Conservation (phyloP, 2,888 invertebrate genomes). For the Lepidonotus clava region DNA sequence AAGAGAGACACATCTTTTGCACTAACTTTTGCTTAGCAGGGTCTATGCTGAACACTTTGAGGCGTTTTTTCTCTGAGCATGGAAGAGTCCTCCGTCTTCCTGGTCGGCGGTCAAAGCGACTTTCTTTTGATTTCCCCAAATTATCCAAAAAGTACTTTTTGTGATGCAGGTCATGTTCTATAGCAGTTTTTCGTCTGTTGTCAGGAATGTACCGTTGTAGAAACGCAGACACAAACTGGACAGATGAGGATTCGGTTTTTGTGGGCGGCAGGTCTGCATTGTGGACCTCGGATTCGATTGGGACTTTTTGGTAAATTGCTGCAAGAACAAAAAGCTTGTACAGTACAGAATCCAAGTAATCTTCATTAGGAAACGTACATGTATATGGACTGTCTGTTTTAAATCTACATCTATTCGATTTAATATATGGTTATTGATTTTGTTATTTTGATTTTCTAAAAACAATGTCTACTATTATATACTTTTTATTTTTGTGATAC, state of each 20-base stretch:
- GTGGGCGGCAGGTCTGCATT: not conserved
- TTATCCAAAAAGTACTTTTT: conserved; percentile 36
- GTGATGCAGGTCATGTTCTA: conserved; percentile 19
- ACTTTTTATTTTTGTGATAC: too few relatives aligned
- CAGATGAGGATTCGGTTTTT: not conserved
- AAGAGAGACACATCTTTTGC: too few relatives aligned
- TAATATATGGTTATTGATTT: too few relatives aligned
- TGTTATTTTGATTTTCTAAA: too few relatives aligned
- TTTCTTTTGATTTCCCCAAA: not conserved
- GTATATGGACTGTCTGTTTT: too few relatives aligned
- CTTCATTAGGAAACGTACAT: too few relatives aligned
- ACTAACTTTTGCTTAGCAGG: conserved; percentile 59
- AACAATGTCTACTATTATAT: too few relatives aligned
- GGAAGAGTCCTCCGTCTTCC: conserved; percentile 41
- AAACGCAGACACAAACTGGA: not conserved
- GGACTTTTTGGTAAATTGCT: not conserved
- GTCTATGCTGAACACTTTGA: conserved; percentile 60
- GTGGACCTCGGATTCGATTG: not conserved
- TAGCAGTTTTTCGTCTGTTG: not conserved
- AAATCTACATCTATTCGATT: too few relatives aligned
- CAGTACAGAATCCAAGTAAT: too few relatives aligned
- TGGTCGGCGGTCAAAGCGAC: not conserved
- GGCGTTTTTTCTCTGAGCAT: conserved; percentile 58
- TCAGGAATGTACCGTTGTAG: not conserved
- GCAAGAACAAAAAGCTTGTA: too few relatives aligned